Percentiles rank a stretch among this genome's conserved stretches.
These are phyloP conservation scores for Cremastinae sp. DNA, from an alignment of 2,888 invertebrate genomes.

Conservation along the genomic window DNA sequence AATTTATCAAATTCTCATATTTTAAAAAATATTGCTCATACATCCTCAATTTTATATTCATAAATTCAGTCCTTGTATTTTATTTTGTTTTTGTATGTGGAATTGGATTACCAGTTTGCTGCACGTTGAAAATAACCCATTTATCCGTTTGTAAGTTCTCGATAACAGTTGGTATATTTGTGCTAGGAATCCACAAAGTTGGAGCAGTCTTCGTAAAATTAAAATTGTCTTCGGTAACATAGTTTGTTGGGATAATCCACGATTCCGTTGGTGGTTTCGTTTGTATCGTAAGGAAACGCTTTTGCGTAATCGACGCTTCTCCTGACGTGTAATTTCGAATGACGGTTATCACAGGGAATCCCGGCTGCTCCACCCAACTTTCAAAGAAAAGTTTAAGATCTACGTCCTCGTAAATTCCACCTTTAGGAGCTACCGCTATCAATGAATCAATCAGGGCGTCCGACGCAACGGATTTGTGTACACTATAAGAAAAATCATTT, in stretches of 20 bases:
- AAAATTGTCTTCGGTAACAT: constrained; percentile 58
- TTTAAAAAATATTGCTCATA: no score
- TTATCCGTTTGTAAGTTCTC: constrained; percentile 75
- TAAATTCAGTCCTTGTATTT: no score
- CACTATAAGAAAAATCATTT: constrained; percentile 41
- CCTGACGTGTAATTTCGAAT: constrained; percentile 81
- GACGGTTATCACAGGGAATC: constrained; percentile 85
- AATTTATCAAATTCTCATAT: no score
- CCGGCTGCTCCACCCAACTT: constrained; percentile 85
- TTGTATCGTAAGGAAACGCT: constrained; percentile 64
- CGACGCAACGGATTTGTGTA: constrained; percentile 77
- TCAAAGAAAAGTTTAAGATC: constrained; percentile 72
- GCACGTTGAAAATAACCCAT: constrained; percentile 85
- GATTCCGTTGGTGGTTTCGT: constrained; percentile 8
- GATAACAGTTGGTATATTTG: constrained; percentile 71
- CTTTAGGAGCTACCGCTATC: neutral
- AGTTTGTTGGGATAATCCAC: constrained; percentile 76
- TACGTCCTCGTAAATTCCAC: constrained; percentile 69
- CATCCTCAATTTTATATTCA: no score
- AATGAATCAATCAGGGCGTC: constrained; percentile 79
- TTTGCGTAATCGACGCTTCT: constrained; percentile 81
- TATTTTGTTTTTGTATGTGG: no score
- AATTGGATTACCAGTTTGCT: constrained; percentile 85
- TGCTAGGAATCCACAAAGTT: constrained; percentile 81
- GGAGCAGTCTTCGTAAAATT: constrained; percentile 82